Percentiles rank a stretch among this genome's conserved stretches.
Conservation (phyloP, 2,113 vertebrate genomes). For the Cervus canadensis region DNA sequence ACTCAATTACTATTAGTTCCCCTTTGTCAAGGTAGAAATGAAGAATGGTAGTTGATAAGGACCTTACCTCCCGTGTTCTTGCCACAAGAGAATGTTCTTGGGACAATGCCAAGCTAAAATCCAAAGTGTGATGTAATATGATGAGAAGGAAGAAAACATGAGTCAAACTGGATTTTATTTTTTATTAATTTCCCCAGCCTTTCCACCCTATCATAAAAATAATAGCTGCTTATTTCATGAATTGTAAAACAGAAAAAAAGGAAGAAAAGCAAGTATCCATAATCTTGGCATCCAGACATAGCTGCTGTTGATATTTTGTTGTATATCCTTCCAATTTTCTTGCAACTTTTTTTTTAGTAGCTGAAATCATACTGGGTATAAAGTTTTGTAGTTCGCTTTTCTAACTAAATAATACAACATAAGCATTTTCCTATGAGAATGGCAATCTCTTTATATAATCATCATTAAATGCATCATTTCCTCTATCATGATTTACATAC, state of each 20-base stretch:
- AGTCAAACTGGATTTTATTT: not conserved
- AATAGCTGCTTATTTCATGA: constrained; percentile 23
- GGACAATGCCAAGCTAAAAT: not conserved
- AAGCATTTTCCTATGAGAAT: constrained; percentile 31
- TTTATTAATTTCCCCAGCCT: not conserved
- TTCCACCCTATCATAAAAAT: not conserved
- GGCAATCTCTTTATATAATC: constrained; percentile 33
- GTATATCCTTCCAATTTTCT: not conserved
- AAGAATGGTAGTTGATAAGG: not conserved
- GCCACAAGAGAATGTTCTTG: not conserved
- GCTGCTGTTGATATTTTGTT: not conserved
- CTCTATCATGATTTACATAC: not conserved
- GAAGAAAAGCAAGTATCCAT: not conserved
- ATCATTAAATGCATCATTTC: constrained; percentile 45
- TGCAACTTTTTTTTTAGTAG: not conserved
- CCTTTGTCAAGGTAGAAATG: not conserved
- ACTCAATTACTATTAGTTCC: not conserved
- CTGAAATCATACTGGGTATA: not conserved
- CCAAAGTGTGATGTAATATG: not conserved
- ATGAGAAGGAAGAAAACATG: not conserved
- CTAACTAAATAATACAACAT: constrained; percentile 32
- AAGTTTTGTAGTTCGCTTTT: constrained; percentile 38
- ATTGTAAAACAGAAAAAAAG: constrained; percentile 16
- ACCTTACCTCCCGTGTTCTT: not conserved
- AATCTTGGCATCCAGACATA: not conserved